These are phyloP conservation scores for Tragelaphus strepsiceros DNA, from an alignment of 2,113 vertebrate genomes.

Conservation along the genomic window DNA sequence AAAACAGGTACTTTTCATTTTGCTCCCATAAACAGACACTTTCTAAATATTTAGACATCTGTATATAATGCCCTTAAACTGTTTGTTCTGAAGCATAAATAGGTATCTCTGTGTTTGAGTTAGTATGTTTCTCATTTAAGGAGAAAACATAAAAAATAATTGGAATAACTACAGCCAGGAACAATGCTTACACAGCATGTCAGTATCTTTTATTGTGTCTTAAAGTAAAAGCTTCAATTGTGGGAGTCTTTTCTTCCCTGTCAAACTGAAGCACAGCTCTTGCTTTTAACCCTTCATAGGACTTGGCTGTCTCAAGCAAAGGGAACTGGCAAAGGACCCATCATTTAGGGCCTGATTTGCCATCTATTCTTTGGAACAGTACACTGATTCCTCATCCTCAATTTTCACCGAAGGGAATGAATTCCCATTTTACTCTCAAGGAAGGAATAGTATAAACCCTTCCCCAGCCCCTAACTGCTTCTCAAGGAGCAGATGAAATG, in stretches of 20 bases:
- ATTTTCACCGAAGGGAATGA: background rate
- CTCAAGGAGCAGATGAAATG: background rate
- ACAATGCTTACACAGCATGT: conserved; percentile 79
- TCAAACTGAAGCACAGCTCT: background rate
- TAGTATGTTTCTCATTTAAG: conserved; percentile 79
- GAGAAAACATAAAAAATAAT: conserved; percentile 80
- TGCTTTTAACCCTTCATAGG: conserved; percentile 39
- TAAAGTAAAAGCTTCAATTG: conserved; percentile 66
- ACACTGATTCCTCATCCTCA: background rate
- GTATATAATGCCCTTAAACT: conserved; percentile 86
- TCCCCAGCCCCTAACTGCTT: background rate
- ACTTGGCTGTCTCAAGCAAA: background rate
- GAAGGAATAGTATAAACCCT: background rate
- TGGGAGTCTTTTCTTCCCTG: background rate
- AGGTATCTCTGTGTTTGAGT: conserved; percentile 85
- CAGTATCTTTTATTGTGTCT: conserved; percentile 76
- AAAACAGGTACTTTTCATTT: conserved; percentile 87
- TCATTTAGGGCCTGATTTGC: background rate
- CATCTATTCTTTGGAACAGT: background rate
- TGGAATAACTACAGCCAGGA: conserved; percentile 71
- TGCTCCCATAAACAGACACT: conserved; percentile 81
- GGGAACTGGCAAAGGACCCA: background rate
- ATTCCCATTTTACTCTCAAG: background rate
- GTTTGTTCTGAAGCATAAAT: conserved; percentile 89
- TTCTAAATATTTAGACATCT: conserved; percentile 89